These are phyloP conservation scores for Galeruca laticollis DNA, from an alignment of 2,888 invertebrate species.

Conservation along the genomic window DNA sequence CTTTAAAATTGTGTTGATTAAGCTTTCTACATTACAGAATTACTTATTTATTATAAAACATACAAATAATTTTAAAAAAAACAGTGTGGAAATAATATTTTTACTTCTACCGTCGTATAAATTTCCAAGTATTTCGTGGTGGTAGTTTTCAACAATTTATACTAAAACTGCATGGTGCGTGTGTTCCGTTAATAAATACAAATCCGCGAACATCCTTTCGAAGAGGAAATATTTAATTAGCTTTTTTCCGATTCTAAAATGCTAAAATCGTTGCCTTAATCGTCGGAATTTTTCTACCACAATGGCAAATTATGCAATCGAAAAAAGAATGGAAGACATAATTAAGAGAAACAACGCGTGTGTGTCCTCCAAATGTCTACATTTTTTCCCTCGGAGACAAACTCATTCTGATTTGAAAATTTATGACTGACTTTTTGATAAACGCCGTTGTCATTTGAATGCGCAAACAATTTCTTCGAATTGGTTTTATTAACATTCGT, in stretches of 20 bases:
- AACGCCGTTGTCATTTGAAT: constrained; percentile 16
- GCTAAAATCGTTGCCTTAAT: background rate
- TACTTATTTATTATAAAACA: too few relatives aligned
- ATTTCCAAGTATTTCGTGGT: too few relatives aligned
- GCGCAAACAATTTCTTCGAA: constrained; percentile 21
- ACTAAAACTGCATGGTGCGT: background rate
- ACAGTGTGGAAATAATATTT: too few relatives aligned
- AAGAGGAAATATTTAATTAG: background rate
- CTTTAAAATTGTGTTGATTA: too few relatives aligned
- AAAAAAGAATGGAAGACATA: constrained; percentile 9
- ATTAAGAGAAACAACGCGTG: constrained; percentile 25
- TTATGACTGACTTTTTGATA: constrained; percentile 23
- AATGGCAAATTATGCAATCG: constrained; percentile 21
- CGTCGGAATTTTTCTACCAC: background rate
- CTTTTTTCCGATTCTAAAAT: background rate
- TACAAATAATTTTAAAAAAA: too few relatives aligned
- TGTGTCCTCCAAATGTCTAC: constrained; percentile 9
- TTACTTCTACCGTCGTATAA: too few relatives aligned
- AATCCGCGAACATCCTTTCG: background rate
- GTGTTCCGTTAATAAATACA: background rate
- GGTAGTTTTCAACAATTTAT: background rate
- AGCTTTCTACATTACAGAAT: too few relatives aligned
- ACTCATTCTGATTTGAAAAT: constrained; percentile 28
- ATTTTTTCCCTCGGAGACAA: background rate
- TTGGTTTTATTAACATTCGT: constrained; percentile 6